A percentile compares a stretch with the other conserved stretches of the same genome.
These are phyloP conservation scores for Drosophila pullipes DNA, from an alignment of 2,888 invertebrate species.

Conservation along the genomic window DNA sequence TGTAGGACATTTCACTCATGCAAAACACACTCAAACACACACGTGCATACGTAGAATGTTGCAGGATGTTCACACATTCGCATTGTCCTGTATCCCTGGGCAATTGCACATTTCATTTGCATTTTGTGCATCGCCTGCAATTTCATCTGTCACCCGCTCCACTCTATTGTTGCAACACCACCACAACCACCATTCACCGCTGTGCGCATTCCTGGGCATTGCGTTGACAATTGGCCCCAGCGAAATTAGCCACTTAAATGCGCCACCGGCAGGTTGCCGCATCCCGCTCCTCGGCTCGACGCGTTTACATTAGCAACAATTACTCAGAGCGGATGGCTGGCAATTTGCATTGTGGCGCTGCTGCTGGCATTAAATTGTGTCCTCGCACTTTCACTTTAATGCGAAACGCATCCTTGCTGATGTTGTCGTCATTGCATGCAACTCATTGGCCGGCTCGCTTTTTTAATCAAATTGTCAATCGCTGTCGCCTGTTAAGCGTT, in stretches of 20 bases:
- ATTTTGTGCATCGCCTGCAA: constrained; percentile 79
- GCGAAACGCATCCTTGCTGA: constrained; percentile 44
- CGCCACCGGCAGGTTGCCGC: constrained; percentile 32
- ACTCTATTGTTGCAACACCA: neutral
- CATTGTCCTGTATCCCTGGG: constrained; percentile 58
- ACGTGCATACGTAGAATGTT: constrained; percentile 4
- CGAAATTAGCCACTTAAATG: constrained; percentile 81
- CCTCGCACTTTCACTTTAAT: constrained; percentile 70
- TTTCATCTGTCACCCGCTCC: constrained; percentile 69
- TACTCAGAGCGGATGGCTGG: constrained; percentile 75
- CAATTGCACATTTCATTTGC: constrained; percentile 76
- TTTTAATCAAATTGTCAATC: constrained; percentile 83
- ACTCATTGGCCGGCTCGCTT: constrained; percentile 55
- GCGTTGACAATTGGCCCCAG: constrained; percentile 65
- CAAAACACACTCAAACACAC: constrained; percentile 30
- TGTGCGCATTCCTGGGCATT: constrained; percentile 54
- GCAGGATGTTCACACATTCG: constrained; percentile 75
- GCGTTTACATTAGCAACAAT: constrained; percentile 79
- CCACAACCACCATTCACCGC: neutral
- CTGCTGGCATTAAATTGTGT: constrained; percentile 53
- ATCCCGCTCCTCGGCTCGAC: neutral
- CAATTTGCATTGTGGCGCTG: constrained; percentile 49
- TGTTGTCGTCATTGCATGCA: constrained; percentile 52
- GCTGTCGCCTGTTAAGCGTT: constrained; percentile 59
- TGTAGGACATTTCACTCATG: constrained; percentile 73